Conservation (phyloP, 2,797 vertebrate genomes). For the Amblyraja radiata region DNA sequence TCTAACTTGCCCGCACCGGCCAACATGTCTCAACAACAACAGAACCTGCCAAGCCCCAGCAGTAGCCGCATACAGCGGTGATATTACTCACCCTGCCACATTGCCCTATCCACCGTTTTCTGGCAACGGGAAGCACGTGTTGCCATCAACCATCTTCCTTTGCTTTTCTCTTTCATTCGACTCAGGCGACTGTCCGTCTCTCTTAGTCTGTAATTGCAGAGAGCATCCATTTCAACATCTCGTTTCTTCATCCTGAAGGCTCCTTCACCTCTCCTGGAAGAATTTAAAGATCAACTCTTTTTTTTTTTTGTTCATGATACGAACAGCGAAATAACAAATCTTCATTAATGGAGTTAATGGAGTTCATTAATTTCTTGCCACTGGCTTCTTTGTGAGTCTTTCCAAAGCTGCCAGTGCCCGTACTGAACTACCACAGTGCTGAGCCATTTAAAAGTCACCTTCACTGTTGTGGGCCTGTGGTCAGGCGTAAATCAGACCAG, state of each 20-base stretch:
- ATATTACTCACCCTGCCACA: constrained; percentile 16
- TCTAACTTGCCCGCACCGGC: too few relatives aligned
- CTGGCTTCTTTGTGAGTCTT: neutral
- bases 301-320: too few relatives aligned
- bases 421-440: too few relatives aligned
- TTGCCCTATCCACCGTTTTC: neutral
- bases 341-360: neutral
- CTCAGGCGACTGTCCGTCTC: constrained; percentile 76
- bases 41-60: neutral
- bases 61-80: too few relatives aligned
- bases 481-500: too few relatives aligned
- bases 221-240: constrained; percentile 55
- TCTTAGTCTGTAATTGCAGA: constrained; percentile 72
- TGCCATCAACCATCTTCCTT: neutral
- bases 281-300: neutral
- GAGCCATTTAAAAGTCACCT: too few relatives aligned
- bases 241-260: constrained; percentile 68
- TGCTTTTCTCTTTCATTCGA: constrained; percentile 57
- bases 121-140: neutral
- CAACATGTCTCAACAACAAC: neutral
- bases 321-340: neutral
- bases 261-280: constrained; percentile 73
- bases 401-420: too few relatives aligned
- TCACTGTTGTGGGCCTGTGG: too few relatives aligned
- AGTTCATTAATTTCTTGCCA: neutral